Base-by-base conservation (phyloP, 1,140 invertebrate genomes). In the Calliopsis andreniformis region DNA sequence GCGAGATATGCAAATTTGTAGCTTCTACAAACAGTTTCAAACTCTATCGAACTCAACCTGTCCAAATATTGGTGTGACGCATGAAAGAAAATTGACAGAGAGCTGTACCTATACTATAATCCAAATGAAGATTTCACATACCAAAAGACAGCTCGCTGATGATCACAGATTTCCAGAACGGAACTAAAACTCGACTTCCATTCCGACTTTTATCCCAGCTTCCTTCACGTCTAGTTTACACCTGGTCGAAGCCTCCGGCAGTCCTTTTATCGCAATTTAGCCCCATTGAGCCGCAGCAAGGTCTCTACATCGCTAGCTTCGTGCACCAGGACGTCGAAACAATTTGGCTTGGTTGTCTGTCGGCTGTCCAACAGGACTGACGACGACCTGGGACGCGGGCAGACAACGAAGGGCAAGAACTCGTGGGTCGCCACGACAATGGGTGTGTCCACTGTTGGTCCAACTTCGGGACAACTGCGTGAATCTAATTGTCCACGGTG, bases 401-500 rank as follows among this genome's bases (percentile, higher is more conserved):
- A 28, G 68, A 64, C 51, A 49, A 28, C 55, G 58, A 42, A 47
- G 69, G 72, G 73, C 59, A 70, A 61, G 83, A 82, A 45, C 66
- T 43, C 42, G 32, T n/a, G 56, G 76, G 79, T 75, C 69, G 76
- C 76, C 75, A 63, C 43, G 68, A 87, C 78, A 81, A 87, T 83
- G 72, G 47, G 28, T 23, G 53, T 32, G 63, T n/a, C 70, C 70
- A 23, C 67, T 89, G 89, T 89, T 89, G 87, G 80, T 68, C 78
- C 86, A 90, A 91, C 87, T 89, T 86, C 56, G 70, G 82, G 85
- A 85, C 83, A 87, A 88, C 83, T 79, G 85, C 73, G 83, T 84
- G 85, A 89, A 89, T 89, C 83, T 86, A 86, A 87, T 88, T 89
- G 88, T 88, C 79, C 80, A 80, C 72, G 84, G 70, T 81, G 51